Evolutionary conservation across 1,140 invertebrate species (phyloP).

Genomic region (Anadara kagoshimensis): DNA sequence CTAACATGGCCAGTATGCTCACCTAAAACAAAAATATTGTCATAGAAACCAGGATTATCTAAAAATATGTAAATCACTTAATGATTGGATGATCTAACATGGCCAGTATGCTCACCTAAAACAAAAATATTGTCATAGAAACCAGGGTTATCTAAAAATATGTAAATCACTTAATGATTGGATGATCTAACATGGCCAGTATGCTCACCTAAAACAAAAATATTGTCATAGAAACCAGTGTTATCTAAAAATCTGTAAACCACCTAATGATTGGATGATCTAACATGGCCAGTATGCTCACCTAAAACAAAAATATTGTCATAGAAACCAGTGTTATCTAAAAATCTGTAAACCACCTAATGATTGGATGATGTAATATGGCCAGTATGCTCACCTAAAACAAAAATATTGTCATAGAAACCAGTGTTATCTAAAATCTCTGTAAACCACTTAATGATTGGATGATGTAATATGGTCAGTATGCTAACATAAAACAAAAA

Average conservation of each 20-base stretch:
- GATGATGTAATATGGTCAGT: too few species aligned
- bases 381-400: too few species aligned
- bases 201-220: too few species aligned
- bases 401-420: not conserved
- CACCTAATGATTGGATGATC: not conserved
- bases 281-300: too few species aligned
- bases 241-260: not conserved
- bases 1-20: slow-evolving; percentile 82
- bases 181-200: too few species aligned
- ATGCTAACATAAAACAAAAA: too few species aligned
- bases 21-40: too few species aligned
- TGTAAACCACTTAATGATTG: too few species aligned
- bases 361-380: not conserved
- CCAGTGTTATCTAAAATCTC: not conserved
- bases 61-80: not conserved
- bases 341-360: not conserved
- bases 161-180: too few species aligned
- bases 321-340: not conserved
- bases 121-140: too few species aligned
- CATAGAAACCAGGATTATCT: slow-evolving; percentile 70
- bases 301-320: not conserved
- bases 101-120: not conserved
- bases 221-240: not conserved
- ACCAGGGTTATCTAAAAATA: too few species aligned
- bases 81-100: too few species aligned